Percentiles rank a stretch among this genome's conserved stretches.
Conservation (phyloP, 2,113 vertebrate species). For the Perca flavescens region DNA sequence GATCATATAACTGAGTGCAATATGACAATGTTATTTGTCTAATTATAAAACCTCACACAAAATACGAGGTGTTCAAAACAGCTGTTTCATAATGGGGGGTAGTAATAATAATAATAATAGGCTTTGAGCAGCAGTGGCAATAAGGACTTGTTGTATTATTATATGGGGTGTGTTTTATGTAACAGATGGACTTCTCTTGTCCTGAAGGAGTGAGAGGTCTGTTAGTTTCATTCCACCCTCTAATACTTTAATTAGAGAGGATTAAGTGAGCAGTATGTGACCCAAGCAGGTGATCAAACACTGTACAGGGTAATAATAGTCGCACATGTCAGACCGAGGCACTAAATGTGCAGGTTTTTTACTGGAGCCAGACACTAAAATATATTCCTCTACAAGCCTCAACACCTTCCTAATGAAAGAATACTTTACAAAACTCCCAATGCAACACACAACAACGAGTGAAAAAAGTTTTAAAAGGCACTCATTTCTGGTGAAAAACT, state of each 20-base stretch:
- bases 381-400: background rate
- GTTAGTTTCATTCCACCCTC: slow-evolving; percentile 64
- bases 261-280: slow-evolving; percentile 66
- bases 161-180: slow-evolving; percentile 62
- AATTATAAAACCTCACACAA: slow-evolving; percentile 35
- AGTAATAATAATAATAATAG: slow-evolving; percentile 42
- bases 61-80: slow-evolving; percentile 49
- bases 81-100: slow-evolving; percentile 53
- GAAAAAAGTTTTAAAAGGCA: background rate
- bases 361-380: background rate
- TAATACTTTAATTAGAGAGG: slow-evolving; percentile 67
- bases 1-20: slow-evolving; percentile 19
- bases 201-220: slow-evolving; percentile 62
- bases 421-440: background rate
- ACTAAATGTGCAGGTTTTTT: slow-evolving; percentile 8
- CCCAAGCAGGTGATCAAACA: slow-evolving; percentile 62
- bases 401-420: background rate
- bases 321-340: background rate
- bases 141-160: slow-evolving; percentile 44
- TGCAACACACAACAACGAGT: background rate
- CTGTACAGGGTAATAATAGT: slow-evolving; percentile 50
- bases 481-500: background rate
- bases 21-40: slow-evolving; percentile 33
- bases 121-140: slow-evolving; percentile 32
- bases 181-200: slow-evolving; percentile 67